phyloP scores from a whole-genome alignment of 2,797 vertebrate genomes.

The Coendou prehensilis region DNA sequence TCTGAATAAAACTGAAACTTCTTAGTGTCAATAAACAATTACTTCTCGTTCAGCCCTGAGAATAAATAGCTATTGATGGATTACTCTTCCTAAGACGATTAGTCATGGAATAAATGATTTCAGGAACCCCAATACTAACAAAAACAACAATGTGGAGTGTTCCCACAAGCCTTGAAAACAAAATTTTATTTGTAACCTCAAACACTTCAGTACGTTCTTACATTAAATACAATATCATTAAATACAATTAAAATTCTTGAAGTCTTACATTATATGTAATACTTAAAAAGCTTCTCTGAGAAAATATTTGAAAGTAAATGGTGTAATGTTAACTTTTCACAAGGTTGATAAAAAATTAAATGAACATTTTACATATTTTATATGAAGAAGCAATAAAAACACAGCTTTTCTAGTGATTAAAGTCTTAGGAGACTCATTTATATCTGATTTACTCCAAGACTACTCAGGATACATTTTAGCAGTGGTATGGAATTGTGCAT shows the following conservation, averaged over 20 bases:
- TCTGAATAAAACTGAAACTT: slow-evolving; percentile 24
- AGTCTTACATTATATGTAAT: slow-evolving; percentile 34
- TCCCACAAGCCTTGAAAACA: slow-evolving; percentile 41
- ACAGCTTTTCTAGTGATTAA: slow-evolving; percentile 47
- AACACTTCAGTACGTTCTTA: slow-evolving; percentile 37
- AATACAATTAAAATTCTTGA: slow-evolving; percentile 42
- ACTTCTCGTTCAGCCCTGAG: background rate
- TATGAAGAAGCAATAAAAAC: slow-evolving; percentile 53
- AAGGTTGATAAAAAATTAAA: slow-evolving; percentile 46
- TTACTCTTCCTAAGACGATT: background rate
- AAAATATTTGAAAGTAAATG: slow-evolving; percentile 35
- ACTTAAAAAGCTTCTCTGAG: slow-evolving; percentile 50
- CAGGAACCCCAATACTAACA: slow-evolving; percentile 2
- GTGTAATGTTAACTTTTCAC: background rate
- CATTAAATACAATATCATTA: slow-evolving; percentile 28
- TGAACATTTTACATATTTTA: slow-evolving; percentile 40
- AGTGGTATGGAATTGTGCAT: background rate
- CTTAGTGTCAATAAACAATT: background rate
- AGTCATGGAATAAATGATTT: slow-evolving; percentile 28
- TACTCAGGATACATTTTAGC: slow-evolving; percentile 19
- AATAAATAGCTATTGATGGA: slow-evolving; percentile 3
- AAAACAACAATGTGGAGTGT: background rate
- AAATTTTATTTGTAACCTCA: slow-evolving; percentile 39
- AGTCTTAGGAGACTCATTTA: background rate
- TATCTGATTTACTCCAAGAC: slow-evolving; percentile 22